Evolutionary conservation across 2,113 vertebrate genomes (phyloP), one percentile per base, ranked within the genome.

Genomic region (Phaethornis superciliosus): DNA sequence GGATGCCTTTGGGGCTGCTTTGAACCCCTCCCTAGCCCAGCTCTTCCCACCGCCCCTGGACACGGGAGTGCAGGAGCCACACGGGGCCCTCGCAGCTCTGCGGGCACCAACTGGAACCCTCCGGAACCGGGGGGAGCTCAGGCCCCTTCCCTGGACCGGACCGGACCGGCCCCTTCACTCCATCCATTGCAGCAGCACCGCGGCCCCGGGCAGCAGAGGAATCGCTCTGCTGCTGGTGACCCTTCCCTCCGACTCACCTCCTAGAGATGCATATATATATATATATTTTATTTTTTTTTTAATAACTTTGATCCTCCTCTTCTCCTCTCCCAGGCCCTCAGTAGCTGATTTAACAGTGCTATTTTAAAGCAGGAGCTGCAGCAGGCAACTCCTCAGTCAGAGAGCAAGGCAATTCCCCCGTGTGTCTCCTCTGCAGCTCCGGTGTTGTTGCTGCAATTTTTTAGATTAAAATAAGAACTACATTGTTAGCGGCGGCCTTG

Each of bases 241-340:
- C 88, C 83, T 72, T 75, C 52, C 90, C 79, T 70, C 74, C 65
- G 13, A 3, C 59, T 62, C 33, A 23, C 44, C 44, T 85, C 30
- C 49, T 35, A 12, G 21, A 27, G 56, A 1, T 16, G 7, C 24
- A 27, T 15, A 28, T 27, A 2, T 32, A 19, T 40, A 40, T 40
- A 40, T 40, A 40, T 40, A 40, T 40, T 40, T n/a, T n/a, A n/a
- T n/a, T n/a, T n/a, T n/a, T n/a, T n/a, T 35, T 47, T 51, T 55
- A 72, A 19, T 37, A 27, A 49, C 88, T 97, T 96, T 93, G 91
- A 96, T 96, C 90, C 35, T 67, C 81, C 80, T 93, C 87, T 96
- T 90, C 65, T 95, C 60, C 67, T 80, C 92, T 96, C 85, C 68
- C 84, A 27, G 56, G 87, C 88, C 81, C 60, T 94, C n/a, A 8